Evolutionary conservation across 2,888 invertebrate genomes (phyloP), one percentile per base, ranked within the genome.

Genomic region (Tanaodytes sp.): DNA sequence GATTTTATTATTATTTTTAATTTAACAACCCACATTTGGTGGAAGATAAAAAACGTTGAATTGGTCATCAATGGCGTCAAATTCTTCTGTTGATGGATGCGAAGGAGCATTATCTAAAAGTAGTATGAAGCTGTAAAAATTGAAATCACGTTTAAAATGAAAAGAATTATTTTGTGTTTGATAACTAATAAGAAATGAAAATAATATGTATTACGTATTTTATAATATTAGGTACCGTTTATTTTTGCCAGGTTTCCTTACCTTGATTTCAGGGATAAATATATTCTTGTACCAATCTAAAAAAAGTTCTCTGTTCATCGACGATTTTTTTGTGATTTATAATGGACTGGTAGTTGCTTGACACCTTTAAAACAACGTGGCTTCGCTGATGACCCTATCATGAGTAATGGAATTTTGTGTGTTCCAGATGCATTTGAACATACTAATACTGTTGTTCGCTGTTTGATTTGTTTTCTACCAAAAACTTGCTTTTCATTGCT

Each of bases 141-240:
- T n/a, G n/a, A n/a, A n/a, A n/a, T n/a, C n/a, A n/a, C n/a, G n/a
- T n/a, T n/a, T n/a, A n/a, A n/a, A n/a, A n/a, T n/a, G n/a, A n/a
- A n/a, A n/a, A n/a, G n/a, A n/a, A n/a, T n/a, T n/a, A n/a, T n/a
- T n/a, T n/a, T n/a, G n/a, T n/a, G n/a, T n/a, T n/a, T n/a, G n/a
- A n/a, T n/a, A n/a, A n/a, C n/a, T n/a, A n/a, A n/a, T n/a, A n/a
- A n/a, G n/a, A n/a, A n/a, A n/a, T n/a, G n/a, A n/a, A n/a, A n/a
- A n/a, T n/a, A n/a, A n/a, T n/a, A 23, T 23, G 23, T 23, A 23
- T 23, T 23, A 8, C 23, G 23, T 23, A 23, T 77, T 62, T 85
- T 37, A 80, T 72, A 14, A 49, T 37, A n/a, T n/a, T 54, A 36
- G 55, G 54, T 49, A 61, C 61, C 30, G 31, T 43, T 61, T 43